A percentile compares a stretch with the other conserved stretches of the same genome.
These are phyloP conservation scores for Acanthornis magna DNA, from an alignment of 2,797 vertebrate species.

Conservation along the genomic window DNA sequence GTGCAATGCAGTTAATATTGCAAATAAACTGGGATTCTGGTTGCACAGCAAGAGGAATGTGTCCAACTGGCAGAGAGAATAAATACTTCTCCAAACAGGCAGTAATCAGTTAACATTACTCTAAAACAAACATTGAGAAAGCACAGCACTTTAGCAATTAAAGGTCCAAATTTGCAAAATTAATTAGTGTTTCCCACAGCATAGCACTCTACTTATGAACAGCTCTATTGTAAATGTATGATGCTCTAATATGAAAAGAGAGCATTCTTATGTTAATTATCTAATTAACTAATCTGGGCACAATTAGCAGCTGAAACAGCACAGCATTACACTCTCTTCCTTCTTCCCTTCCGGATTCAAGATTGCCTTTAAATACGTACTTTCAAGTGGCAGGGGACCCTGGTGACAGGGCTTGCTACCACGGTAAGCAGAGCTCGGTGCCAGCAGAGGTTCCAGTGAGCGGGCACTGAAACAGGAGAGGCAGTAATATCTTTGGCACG, in stretches of 20 bases:
- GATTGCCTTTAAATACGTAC: conserved; percentile 36
- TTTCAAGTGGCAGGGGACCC: conserved; percentile 25
- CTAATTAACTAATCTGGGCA: conserved; percentile 71
- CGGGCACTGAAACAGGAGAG: background rate
- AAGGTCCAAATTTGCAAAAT: conserved; percentile 70
- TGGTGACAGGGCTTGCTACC: background rate
- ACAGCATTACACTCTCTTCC: conserved; percentile 50
- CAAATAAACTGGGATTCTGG: conserved; percentile 9
- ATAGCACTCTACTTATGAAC: conserved; percentile 58
- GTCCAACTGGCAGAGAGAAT: conserved; percentile 58
- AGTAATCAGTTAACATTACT: conserved; percentile 31
- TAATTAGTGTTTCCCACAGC: conserved; percentile 71
- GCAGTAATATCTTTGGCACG: background rate
- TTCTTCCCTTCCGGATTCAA: conserved; percentile 44
- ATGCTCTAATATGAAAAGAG: conserved; percentile 67
- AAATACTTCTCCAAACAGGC: conserved; percentile 54
- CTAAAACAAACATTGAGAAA: conserved; percentile 60
- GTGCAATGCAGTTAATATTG: background rate
- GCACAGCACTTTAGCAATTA: conserved; percentile 62
- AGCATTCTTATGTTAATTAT: conserved; percentile 69
- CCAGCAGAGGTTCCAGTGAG: background rate
- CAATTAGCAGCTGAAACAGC: conserved; percentile 64
- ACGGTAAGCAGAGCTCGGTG: background rate
- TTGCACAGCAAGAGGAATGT: conserved; percentile 26
- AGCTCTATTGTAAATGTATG: conserved; percentile 65